Base-by-base conservation (phyloP, 2,888 invertebrate species). In the Cephus pygmeus region DNA sequence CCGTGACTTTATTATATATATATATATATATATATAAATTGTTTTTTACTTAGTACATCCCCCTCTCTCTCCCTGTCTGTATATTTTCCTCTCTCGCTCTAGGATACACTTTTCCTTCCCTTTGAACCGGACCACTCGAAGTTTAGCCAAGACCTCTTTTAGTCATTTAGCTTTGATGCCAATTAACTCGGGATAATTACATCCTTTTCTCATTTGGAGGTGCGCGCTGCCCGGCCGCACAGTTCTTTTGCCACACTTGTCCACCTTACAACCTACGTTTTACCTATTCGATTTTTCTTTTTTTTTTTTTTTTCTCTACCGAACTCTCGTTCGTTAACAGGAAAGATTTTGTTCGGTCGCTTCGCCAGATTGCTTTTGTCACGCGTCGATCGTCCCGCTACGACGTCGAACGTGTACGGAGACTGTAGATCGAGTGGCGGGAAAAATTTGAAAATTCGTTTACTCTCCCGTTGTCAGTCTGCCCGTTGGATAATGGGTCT, bases 171-270 rank as follows among this genome's bases (percentile, higher is more conserved):
- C 23, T 71, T 11, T 34, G 71, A 15, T 71, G 71, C 34, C 71
- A 71, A 71, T 71, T 71, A 71, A 71, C 34, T 71, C 80, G 75
- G 76, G 73, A 79, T 84, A 83, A 86, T 86, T 84, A 82, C 83
- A 80, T 82, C 82, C 83, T 81, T 82, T 84, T 82, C 83, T 83
- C 82, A 86, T 86, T 84, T 85, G 84, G 83, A 76, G 34, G 36
- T 69, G 79, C 1, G 31, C 33, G 31, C 12, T 31, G 12, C 15
- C 0, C 23, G 34, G 31, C 3, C 71, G 31, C 81, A 81, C 80
- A 79, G 78, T 80, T 79, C 80, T 80, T 78, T 34, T 79, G 74
- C 79, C 77, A 77, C 79, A 71, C 81, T 77, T 77, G 78, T 75
- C 75, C 75, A 76, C 30, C 78, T 75, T 79, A 35, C 78, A 11